These are phyloP conservation scores for Dicyrtoma fusca DNA, from an alignment of 2,888 invertebrate species.

Conservation along the genomic window DNA sequence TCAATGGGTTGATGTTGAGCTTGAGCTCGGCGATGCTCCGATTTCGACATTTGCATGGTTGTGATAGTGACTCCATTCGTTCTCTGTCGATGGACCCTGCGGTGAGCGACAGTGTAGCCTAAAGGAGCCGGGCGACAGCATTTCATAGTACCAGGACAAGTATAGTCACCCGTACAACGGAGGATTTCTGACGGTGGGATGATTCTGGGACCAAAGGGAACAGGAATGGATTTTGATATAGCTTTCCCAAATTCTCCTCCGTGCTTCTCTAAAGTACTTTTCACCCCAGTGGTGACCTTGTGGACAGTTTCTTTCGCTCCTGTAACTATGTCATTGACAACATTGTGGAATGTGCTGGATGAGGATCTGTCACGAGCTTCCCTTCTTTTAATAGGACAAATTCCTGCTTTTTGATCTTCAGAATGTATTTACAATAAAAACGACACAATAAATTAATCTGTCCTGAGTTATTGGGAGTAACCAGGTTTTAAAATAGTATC, in stretches of 20 bases:
- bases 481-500: constrained; percentile 8
- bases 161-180: constrained; percentile 10
- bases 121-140: constrained; percentile 20
- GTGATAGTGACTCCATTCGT: not conserved
- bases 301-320: constrained; percentile 19
- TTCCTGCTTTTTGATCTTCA: constrained; percentile 35
- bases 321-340: not conserved
- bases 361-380: not conserved
- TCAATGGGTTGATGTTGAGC: constrained; percentile 5
- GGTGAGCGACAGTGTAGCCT: not conserved
- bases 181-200: not conserved
- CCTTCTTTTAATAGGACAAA: constrained; percentile 13
- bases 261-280: constrained; percentile 27
- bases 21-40: not conserved
- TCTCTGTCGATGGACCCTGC: not conserved
- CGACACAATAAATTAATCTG: not conserved
- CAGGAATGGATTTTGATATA: constrained; percentile 18
- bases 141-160: constrained; percentile 36
- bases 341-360: not conserved
- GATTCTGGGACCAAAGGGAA: not conserved
- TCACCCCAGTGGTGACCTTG: not conserved
- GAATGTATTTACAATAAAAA: not conserved
- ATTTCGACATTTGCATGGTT: not conserved
- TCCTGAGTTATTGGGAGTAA: too few relatives aligned
- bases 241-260: constrained; percentile 31